A percentile compares a stretch with the other conserved stretches of the same genome.
Evolutionary conservation across 2,113 vertebrate species (phyloP).

Genomic region (Uria aalge): DNA sequence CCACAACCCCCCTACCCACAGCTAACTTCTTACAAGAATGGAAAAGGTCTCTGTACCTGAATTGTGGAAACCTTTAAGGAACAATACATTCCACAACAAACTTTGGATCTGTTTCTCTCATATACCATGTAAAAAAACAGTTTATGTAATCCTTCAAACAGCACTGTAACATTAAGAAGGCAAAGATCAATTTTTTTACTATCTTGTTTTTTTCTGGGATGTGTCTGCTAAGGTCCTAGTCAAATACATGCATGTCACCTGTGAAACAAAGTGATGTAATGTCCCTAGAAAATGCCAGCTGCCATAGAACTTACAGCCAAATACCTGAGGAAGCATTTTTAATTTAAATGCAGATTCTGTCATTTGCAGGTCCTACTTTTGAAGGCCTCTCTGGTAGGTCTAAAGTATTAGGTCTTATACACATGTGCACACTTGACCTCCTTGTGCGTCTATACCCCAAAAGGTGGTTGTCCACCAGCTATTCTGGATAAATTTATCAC

Average conservation of each 20-base stretch:
- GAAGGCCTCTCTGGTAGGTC: not conserved
- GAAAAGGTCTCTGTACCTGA: not conserved
- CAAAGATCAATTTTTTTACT: not conserved
- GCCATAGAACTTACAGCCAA: not conserved
- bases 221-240: not conserved
- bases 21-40: not conserved
- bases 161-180: not conserved
- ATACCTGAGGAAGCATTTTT: not conserved
- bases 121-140: not conserved
- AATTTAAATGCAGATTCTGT: not conserved
- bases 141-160: not conserved
- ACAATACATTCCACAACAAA: not conserved
- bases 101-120: not conserved
- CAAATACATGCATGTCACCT: not conserved
- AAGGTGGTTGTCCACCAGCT: not conserved
- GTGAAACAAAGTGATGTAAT: not conserved
- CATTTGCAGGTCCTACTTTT: not conserved
- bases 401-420: not conserved
- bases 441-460: not conserved
- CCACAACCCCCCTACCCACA: not conserved
- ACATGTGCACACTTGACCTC: accelerated
- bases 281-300: not conserved
- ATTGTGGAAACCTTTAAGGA: not conserved
- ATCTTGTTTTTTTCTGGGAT: not conserved
- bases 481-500: not conserved